Percentiles rank a stretch among this genome's conserved stretches.
Evolutionary conservation across 2,888 invertebrate genomes (phyloP).

Genomic region (Mactromeris polynyma): DNA sequence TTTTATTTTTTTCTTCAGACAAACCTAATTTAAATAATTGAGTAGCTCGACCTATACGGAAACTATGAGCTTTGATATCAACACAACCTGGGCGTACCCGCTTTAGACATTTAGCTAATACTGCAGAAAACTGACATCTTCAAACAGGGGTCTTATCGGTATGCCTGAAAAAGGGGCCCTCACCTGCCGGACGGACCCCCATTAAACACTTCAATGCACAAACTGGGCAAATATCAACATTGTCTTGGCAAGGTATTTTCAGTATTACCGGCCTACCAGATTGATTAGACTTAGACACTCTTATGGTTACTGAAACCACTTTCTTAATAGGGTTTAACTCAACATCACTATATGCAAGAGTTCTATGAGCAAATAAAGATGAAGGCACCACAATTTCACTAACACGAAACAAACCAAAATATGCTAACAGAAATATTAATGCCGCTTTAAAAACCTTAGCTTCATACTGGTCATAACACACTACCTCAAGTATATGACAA

Average conservation of each 20-base stretch:
- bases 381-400: constrained; percentile 9
- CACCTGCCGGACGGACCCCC: neutral
- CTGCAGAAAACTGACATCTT: too few species aligned
- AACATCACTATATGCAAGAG: neutral
- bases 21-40: too few species aligned
- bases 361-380: neutral
- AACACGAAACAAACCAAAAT: constrained; percentile 20
- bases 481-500: neutral
- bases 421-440: neutral
- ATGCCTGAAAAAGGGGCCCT: too few species aligned
- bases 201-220: neutral
- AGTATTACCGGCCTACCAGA: neutral
- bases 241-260: neutral
- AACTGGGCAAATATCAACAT: neutral
- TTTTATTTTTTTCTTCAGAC: too few species aligned
- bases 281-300: neutral
- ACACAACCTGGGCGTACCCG: too few species aligned
- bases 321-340: neutral
- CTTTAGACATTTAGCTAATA: too few species aligned
- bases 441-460: neutral
- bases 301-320: too few species aligned
- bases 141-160: too few species aligned
- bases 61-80: too few species aligned
- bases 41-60: too few species aligned
- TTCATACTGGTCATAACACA: neutral